Evolutionary conservation across 2,113 vertebrate species (phyloP), one percentile per base, ranked within the genome.

Genomic region (Ia io): DNA sequence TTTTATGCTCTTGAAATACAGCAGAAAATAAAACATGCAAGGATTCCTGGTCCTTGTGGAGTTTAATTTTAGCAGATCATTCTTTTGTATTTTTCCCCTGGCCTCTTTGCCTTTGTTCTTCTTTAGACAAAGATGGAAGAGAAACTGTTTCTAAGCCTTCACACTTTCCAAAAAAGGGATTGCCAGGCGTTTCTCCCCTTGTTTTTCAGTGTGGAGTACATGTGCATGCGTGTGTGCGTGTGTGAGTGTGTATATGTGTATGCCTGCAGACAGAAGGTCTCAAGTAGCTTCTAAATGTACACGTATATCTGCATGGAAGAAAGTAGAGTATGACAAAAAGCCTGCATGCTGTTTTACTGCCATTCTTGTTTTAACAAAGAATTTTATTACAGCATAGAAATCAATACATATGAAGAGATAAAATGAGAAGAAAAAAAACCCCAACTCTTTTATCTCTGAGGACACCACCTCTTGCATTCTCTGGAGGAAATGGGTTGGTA

Each of bases 241-340:
- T 35, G 32, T 32, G 73, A 18, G 28, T 22, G 42, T 8, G 10
- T 9, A 20, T 0, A 6, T 9, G n/a, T 6, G 6, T 2, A 1
- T n/a, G 74, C 17, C 1, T n/a, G 56, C n/a, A 2, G 9, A 20
- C 8, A 3, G 40, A 1, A 20, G 16, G n/a, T 44, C 40, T 51
- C 32, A 4, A 35, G 14, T 14, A 22, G 2, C 42, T 56, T 63
- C 17, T 42, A 67, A 73, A 20, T 47, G 20, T 32, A 9, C n/a
- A 18, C 3, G 4, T 30, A 13, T 42, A 16, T 4, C 28, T 63
- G 28, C 40, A 10, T 28, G 30, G 30, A 22, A 73, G 13, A 42
- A 16, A 28, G 30, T 4, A 20, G 3, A 5, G 1, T 7, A 3
- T 12, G 44, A 18, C 6, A 5, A 23, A 20, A 73, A 0, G 1